Conservation (phyloP, 2,888 invertebrate species). For the Thumatha senex region DNA sequence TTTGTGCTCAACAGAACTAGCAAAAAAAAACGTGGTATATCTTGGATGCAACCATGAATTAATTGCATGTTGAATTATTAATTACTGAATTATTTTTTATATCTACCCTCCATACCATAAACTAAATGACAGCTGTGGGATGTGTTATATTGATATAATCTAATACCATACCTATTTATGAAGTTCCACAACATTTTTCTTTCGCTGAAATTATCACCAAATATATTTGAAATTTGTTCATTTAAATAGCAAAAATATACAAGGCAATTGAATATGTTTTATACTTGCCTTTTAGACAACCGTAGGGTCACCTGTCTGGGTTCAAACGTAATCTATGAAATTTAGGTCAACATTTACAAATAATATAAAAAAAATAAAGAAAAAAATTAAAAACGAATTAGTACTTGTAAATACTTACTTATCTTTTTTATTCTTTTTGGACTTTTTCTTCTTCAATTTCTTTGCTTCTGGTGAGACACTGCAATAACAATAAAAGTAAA, state of each 20-base stretch:
- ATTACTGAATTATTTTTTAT: too few relatives aligned
- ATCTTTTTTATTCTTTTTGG: slow-evolving; percentile 89
- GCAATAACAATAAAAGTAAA: slow-evolving; percentile 40
- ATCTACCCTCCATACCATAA: not conserved
- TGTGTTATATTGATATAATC: not conserved
- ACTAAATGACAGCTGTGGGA: not conserved
- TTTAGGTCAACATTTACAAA: slow-evolving; percentile 41
- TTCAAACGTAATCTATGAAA: slow-evolving; percentile 63
- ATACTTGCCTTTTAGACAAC: slow-evolving; percentile 76
- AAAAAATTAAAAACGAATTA: slow-evolving; percentile 12
- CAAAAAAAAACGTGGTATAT: too few relatives aligned
- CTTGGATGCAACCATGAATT: too few relatives aligned
- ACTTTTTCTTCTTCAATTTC: slow-evolving; percentile 91
- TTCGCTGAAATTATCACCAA: slow-evolving; percentile 68
- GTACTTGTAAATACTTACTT: slow-evolving; percentile 81
- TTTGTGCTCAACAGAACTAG: too few relatives aligned
- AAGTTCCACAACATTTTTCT: slow-evolving; percentile 73
- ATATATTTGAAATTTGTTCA: slow-evolving; percentile 30
- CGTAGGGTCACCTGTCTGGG: slow-evolving; percentile 73
- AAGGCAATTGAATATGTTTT: slow-evolving; percentile 5
- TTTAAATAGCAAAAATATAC: slow-evolving; percentile 10
- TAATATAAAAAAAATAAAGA: slow-evolving; percentile 24
- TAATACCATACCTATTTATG: slow-evolving; percentile 68
- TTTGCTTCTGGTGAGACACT: slow-evolving; percentile 89
- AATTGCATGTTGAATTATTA: too few relatives aligned